phyloP scores from a whole-genome alignment of 2,113 vertebrate genomes.

The Riparia riparia region DNA sequence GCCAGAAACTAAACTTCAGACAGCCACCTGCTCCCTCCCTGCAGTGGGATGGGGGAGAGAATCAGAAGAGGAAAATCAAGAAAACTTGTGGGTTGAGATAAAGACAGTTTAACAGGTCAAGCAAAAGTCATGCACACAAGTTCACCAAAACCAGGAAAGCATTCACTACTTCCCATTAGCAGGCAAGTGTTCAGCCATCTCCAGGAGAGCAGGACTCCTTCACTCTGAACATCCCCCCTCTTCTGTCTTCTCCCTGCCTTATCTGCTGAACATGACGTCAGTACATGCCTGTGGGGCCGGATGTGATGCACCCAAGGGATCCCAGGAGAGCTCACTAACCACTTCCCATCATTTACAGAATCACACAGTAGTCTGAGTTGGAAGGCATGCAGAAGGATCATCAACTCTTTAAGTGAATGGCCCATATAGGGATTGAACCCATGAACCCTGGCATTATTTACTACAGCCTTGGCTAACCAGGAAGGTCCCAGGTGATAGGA shows the following conservation, averaged over 20 bases:
- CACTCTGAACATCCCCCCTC: not conserved
- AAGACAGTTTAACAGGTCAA: not conserved
- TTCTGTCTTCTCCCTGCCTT: not conserved
- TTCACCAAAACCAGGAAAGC: not conserved
- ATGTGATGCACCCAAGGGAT: not conserved
- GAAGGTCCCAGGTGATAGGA: not conserved
- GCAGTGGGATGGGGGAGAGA: not conserved
- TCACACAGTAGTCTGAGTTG: not conserved
- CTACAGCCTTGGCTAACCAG: not conserved
- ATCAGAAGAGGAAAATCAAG: not conserved
- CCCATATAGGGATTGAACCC: not conserved
- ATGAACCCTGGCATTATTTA: not conserved
- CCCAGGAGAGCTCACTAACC: not conserved
- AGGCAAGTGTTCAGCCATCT: not conserved
- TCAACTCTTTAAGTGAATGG: not conserved
- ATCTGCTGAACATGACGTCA: not conserved
- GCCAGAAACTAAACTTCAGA: not conserved
- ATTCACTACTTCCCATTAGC: not conserved
- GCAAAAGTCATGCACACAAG: not conserved
- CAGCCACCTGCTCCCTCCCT: not conserved
- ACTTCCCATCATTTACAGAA: not conserved
- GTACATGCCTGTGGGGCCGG: fast-evolving
- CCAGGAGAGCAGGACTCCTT: not conserved
- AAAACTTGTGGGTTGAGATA: not conserved
- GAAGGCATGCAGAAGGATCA: not conserved